phyloP scores from a whole-genome alignment of 2,113 vertebrate genomes.

The Psophia crepitans region DNA sequence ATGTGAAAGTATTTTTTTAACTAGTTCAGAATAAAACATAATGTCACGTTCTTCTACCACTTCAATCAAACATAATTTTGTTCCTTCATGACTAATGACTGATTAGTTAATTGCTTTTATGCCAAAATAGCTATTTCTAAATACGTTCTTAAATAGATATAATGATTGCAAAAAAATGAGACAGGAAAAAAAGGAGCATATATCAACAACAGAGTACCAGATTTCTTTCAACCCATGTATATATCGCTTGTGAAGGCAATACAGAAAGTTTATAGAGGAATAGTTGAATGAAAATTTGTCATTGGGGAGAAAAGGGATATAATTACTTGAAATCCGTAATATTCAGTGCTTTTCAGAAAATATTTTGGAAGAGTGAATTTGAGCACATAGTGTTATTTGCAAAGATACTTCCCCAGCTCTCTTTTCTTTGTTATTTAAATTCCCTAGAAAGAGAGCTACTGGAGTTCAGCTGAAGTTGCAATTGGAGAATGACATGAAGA shows the following conservation, averaged over 20 bases:
- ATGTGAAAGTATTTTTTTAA: constrained; percentile 31
- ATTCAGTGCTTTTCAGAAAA: background rate
- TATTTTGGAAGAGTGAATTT: background rate
- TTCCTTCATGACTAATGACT: constrained; percentile 21
- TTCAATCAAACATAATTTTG: constrained; percentile 46
- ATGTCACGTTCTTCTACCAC: constrained; percentile 5
- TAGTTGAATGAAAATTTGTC: background rate
- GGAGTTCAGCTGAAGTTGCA: background rate
- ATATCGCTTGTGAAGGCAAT: background rate
- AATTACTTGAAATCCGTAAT: background rate
- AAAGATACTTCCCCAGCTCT: background rate
- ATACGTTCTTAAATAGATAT: constrained; percentile 16
- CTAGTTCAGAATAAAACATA: background rate
- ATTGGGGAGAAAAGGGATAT: background rate
- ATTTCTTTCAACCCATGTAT: background rate
- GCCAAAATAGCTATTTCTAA: constrained; percentile 56
- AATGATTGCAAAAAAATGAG: constrained; percentile 34
- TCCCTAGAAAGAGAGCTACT: background rate
- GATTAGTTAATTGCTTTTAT: constrained; percentile 51
- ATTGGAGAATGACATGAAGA: background rate
- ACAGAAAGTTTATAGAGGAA: constrained; percentile 24
- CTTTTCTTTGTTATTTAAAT: background rate
- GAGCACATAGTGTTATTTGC: background rate
- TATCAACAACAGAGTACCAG: background rate
- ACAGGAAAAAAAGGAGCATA: background rate